Evolutionary conservation across 2,888 invertebrate genomes (phyloP), one percentile per base, ranked within the genome.

Genomic region (Phengaris arion): DNA sequence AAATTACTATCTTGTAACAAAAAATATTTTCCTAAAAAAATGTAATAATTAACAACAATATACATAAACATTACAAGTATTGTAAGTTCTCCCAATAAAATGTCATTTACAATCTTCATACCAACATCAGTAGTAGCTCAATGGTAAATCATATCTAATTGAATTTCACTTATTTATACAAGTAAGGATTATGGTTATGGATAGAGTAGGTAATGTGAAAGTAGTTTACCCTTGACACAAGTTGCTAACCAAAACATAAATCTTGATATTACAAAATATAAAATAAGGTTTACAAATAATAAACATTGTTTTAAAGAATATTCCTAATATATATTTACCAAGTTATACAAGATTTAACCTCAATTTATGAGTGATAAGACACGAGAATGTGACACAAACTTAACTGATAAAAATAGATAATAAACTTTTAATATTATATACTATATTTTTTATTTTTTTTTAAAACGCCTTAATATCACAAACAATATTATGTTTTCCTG

Each of bases 381-480:
- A 48, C 52, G 35, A 72, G 57, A 15, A 68, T 52, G 51, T 51
- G 55, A 35, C 72, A 72, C 72, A 52, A 72, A 13, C 72, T 54
- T 54, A 73, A 70, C 45, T 76, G 70, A 76, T 76, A 76, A 74
- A 64, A 46, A 6, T 45, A 68, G 74, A 74, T 76, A 75, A 55
- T 73, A 35, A 72, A 54, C 6, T 12, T 54, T 7, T 48, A 54
- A 35, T 10, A 9, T 22, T 10, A 8, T 35, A 35, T 54, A 13
- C 13, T 54, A 35, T 54, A 72, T 52, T 35, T 59, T 59, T 45
- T 12, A 7, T 72, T 51, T 10, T 54, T 13, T 35, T 35, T 72
- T 54, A 72, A 54, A 52, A 45, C 9, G 22, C 9, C 13, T 15
- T 7, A 52, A 7, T 51, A 51, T n/a, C 45, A 64, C 64, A 35